These are phyloP conservation scores for Pemphigus obesinymphae DNA, from an alignment of 1,140 invertebrate species.

Conservation along the genomic window DNA sequence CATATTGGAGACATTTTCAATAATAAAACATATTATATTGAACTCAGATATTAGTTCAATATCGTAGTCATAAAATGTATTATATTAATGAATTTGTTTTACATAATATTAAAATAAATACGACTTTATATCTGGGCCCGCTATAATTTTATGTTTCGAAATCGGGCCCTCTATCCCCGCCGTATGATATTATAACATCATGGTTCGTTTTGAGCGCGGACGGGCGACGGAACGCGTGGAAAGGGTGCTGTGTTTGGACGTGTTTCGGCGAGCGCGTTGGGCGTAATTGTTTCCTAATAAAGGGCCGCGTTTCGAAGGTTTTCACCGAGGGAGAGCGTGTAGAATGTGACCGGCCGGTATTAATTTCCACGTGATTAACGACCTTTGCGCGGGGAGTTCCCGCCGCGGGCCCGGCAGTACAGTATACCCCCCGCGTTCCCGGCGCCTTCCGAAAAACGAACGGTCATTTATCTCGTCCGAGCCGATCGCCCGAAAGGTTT, in stretches of 20 bases:
- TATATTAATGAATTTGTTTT: too few relatives aligned
- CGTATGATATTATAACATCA: too few relatives aligned
- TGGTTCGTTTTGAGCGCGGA: too few relatives aligned
- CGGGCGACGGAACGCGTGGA: background rate
- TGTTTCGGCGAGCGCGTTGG: background rate
- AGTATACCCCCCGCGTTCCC: background rate
- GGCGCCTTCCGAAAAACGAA: background rate
- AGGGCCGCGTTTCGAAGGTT: background rate
- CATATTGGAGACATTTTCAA: too few relatives aligned
- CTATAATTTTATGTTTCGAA: too few relatives aligned
- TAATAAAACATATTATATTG: too few relatives aligned
- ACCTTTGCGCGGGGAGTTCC: background rate
- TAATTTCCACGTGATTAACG: constrained; percentile 36
- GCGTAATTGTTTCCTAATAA: constrained; percentile 27
- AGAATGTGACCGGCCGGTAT: constrained; percentile 6
- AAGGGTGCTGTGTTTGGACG: too few relatives aligned
- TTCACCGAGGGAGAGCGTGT: background rate
- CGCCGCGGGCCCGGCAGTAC: background rate
- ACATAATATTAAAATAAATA: too few relatives aligned
- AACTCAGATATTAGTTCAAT: too few relatives aligned
- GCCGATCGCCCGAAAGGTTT: constrained; percentile 2
- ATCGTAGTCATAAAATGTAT: too few relatives aligned
- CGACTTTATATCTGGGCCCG: too few relatives aligned
- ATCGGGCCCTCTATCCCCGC: too few relatives aligned
- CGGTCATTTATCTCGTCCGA: background rate